Base-by-base conservation (phyloP, 1,140 invertebrate genomes). In the Drosophila asahinai region DNA sequence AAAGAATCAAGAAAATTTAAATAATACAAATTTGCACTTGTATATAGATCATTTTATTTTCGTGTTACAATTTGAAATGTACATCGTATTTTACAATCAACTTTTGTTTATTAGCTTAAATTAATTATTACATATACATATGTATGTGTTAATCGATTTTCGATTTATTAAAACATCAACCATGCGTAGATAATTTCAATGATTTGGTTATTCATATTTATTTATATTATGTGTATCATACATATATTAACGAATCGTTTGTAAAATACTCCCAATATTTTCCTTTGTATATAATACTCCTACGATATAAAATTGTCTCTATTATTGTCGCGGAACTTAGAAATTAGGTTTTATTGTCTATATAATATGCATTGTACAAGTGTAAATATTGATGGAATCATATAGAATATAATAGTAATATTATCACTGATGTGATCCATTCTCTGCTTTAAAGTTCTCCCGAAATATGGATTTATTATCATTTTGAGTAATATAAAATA, bases 111-210 rank as follows among this genome's bases (percentile, higher is more conserved):
- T 55, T 45, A 47, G 64, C 49, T 54, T 72, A 64, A 64, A 45
- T 51, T 64, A 52, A 30, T 47, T 47, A 25, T 54, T 55, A 38
- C 19, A 55, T 38, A 33, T 33, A 33, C 30, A 33, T 33, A 33
- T 36, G n/a, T 33, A 33, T 36, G n/a, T 45, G 45, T 25, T 48
- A 45, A 43, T 52, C 62, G 22, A 57, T 54, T 64, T 81, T 68
- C 49, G 14, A 65, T 54, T 65, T 73, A 17, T 43, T 70, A 38
- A 78, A 84, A 78, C 82, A 70, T 54, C 78, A 84, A 84, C 82
- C 82, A 84, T 84, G 82, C 82, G 82, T 84, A 84, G 82, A 86
- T 48, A 81, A 81, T 27, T 79, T 66, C 12, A 81, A 17, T 11
- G 25, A 60, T 65, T 30, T 36, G 5, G 48, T 48, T 22, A 40